Percentiles rank a stretch among this genome's conserved stretches.
These are phyloP conservation scores for Amaurobius ferox DNA, from an alignment of 2,888 invertebrate genomes.

Conservation along the genomic window DNA sequence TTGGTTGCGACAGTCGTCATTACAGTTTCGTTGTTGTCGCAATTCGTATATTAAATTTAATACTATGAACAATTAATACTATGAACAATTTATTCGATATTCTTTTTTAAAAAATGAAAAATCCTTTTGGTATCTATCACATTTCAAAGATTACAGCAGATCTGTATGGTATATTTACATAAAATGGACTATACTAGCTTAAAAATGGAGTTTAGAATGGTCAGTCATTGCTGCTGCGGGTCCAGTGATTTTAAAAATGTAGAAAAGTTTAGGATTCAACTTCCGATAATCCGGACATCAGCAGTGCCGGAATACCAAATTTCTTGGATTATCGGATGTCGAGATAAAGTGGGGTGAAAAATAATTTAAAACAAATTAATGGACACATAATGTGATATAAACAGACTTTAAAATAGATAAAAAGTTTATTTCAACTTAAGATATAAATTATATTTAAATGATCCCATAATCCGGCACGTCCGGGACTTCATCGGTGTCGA, in stretches of 20 bases:
- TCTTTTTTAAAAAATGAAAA: too few species aligned
- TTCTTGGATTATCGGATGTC: too few species aligned
- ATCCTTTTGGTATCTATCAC: not conserved
- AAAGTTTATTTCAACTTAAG: too few species aligned
- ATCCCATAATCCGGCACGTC: too few species aligned
- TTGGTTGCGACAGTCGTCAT: not conserved
- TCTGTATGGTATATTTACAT: conserved; percentile 32
- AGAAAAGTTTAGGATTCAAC: not conserved
- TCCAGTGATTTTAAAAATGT: conserved; percentile 21
- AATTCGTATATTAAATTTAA: not conserved
- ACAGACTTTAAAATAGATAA: too few species aligned
- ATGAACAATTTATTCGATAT: not conserved
- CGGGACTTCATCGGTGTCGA: too few species aligned
- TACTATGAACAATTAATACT: not conserved
- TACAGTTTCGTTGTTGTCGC: not conserved
- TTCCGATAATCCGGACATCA: too few species aligned
- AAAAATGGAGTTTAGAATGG: conserved; percentile 16
- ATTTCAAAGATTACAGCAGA: conserved; percentile 21
- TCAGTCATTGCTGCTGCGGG: not conserved
- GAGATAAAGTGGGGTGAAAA: too few species aligned
- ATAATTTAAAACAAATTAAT: too few species aligned
- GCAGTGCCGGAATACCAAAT: too few species aligned
- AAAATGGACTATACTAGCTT: conserved; percentile 36
- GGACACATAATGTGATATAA: too few species aligned
- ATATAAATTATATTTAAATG: too few species aligned